Evolutionary conservation across 2,113 vertebrate species (phyloP).

Genomic region (Synodontis membranacea): DNA sequence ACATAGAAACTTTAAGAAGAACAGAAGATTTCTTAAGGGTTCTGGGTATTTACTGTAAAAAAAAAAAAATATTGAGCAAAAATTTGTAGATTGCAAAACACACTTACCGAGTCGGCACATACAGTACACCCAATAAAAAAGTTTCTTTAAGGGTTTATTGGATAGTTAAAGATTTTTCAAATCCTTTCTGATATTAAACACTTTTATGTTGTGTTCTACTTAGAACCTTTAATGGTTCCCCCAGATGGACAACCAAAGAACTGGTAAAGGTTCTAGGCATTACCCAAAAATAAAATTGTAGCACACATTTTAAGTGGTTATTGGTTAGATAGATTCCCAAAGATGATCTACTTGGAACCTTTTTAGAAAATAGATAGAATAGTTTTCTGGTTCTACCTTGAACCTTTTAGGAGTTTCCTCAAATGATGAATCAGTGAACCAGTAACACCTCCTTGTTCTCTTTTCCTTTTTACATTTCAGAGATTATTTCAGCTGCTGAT

Average conservation of each 20-base stretch:
- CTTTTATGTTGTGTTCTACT: no score
- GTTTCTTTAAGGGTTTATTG: no score
- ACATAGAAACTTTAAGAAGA: background rate
- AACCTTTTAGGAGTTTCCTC: background rate
- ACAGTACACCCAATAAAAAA: no score
- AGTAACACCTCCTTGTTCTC: background rate
- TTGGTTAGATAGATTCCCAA: no score
- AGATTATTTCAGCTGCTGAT: background rate
- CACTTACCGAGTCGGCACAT: no score
- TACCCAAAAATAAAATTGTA: background rate
- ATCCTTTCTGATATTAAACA: background rate
- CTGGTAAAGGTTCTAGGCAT: background rate
- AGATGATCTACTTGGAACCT: background rate
- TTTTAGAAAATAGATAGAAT: no score
- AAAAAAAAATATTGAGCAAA: no score
- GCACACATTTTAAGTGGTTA: background rate
- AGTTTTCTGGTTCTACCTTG: background rate
- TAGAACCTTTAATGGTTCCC: background rate
- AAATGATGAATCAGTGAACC: background rate
- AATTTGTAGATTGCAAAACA: no score
- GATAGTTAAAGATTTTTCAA: background rate
- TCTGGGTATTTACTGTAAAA: no score
- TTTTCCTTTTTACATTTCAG: background rate
- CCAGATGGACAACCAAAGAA: background rate
- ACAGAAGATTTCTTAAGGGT: no score